Conservation (phyloP, 2,888 invertebrate species). For the Lymantria dispar region DNA sequence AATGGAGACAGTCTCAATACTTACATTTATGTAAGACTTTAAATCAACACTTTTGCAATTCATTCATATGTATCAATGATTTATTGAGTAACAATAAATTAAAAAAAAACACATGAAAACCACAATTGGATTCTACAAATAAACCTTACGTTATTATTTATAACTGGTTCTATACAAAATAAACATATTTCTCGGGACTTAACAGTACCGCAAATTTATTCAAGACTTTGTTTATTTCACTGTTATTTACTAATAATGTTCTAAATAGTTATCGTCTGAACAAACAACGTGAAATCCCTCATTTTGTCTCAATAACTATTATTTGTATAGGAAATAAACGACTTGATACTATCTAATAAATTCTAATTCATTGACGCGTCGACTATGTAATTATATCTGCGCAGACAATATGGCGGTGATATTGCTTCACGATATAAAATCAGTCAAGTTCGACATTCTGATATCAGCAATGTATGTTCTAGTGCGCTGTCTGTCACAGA, state of each 20-base stretch:
- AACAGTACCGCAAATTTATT: conserved; percentile 23
- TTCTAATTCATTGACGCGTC: conserved; percentile 14
- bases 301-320: not conserved
- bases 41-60: conserved; percentile 1
- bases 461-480: conserved; percentile 3
- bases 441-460: not conserved
- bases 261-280: not conserved
- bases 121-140: conserved; percentile 5
- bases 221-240: conserved; percentile 10
- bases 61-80: not conserved
- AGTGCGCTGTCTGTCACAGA: conserved; percentile 8
- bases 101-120: conserved; percentile 11
- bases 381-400: conserved; percentile 15
- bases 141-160: not conserved
- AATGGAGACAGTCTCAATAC: conserved; percentile 30
- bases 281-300: conserved; percentile 5
- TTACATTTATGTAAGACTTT: conserved; percentile 21
- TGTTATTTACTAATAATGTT: conserved; percentile 9
- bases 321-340: conserved; percentile 8
- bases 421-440: conserved; percentile 10
- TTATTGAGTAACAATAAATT: not conserved
- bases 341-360: conserved; percentile 5
- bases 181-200: conserved; percentile 23
- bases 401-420: conserved; percentile 10
- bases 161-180: conserved; percentile 7